phyloP scores from a whole-genome alignment of 1,140 invertebrate species.

The Papilio aristodemus region DNA sequence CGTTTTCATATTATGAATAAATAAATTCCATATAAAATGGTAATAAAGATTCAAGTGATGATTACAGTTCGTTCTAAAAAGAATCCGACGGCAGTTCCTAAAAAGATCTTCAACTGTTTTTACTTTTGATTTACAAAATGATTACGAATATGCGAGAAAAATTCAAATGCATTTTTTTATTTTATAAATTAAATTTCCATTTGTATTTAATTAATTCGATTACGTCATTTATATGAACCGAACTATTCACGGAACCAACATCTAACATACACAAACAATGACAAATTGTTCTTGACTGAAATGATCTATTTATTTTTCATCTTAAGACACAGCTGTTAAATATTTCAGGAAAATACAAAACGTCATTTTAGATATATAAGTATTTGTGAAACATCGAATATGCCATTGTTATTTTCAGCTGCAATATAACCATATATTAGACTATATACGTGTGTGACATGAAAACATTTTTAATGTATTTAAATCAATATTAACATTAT shows the following conservation, averaged over 20 bases:
- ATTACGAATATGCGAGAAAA: too few species aligned
- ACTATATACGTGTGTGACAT: not conserved
- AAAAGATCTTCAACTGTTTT: too few species aligned
- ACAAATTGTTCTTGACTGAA: not conserved
- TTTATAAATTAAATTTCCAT: not conserved
- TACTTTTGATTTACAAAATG: too few species aligned
- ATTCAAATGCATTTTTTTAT: not conserved
- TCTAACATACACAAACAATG: not conserved
- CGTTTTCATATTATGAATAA: too few species aligned
- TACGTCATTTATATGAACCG: not conserved
- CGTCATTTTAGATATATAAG: not conserved
- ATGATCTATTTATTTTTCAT: conserved; percentile 5
- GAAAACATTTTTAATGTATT: not conserved
- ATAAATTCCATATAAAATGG: too few species aligned
- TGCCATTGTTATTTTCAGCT: not conserved
- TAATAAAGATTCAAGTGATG: too few species aligned
- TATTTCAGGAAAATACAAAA: not conserved
- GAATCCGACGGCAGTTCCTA: too few species aligned
- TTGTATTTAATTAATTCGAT: not conserved
- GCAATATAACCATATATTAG: not conserved
- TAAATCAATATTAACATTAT: not conserved
- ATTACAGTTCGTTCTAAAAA: too few species aligned
- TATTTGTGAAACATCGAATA: not conserved
- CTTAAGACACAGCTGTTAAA: conserved; percentile 3
- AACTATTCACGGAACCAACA: not conserved